Evolutionary conservation across 2,888 invertebrate species (phyloP).

Genomic region (Galerucella calmariensis): DNA sequence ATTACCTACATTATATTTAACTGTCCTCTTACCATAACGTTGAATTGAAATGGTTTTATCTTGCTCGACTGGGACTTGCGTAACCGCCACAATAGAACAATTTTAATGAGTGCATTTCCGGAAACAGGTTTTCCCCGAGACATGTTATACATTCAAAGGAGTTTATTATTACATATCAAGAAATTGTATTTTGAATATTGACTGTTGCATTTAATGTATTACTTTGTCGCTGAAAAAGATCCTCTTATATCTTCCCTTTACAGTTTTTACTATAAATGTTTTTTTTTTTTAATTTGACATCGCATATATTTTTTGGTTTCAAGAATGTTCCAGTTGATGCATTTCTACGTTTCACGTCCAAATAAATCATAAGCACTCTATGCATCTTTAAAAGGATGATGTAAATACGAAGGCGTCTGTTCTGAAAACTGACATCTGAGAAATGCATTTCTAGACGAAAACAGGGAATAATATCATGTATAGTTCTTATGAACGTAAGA

Average conservation of each 20-base stretch:
- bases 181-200: too few relatives aligned
- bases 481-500: not conserved
- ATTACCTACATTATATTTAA: constrained; percentile 42
- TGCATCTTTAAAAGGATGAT: not conserved
- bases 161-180: not conserved
- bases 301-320: too few relatives aligned
- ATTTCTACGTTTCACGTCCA: not conserved
- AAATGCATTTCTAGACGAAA: constrained; percentile 3
- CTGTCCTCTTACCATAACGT: constrained; percentile 31
- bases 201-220: too few relatives aligned
- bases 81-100: constrained; percentile 31
- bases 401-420: not conserved
- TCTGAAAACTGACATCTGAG: not conserved
- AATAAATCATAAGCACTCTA: constrained; percentile 2
- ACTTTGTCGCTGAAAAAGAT: too few relatives aligned
- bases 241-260: too few relatives aligned
- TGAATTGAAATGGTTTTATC: constrained; percentile 29
- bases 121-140: not conserved
- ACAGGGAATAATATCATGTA: not conserved
- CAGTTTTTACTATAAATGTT: too few relatives aligned
- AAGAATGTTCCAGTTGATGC: not conserved
- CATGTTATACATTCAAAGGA: constrained; percentile 16
- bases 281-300: too few relatives aligned
- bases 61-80: constrained; percentile 25
- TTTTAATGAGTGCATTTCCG: constrained; percentile 28